These are phyloP conservation scores for Typhlichthys subterraneus DNA, from an alignment of 2,797 vertebrate species.

Conservation along the genomic window DNA sequence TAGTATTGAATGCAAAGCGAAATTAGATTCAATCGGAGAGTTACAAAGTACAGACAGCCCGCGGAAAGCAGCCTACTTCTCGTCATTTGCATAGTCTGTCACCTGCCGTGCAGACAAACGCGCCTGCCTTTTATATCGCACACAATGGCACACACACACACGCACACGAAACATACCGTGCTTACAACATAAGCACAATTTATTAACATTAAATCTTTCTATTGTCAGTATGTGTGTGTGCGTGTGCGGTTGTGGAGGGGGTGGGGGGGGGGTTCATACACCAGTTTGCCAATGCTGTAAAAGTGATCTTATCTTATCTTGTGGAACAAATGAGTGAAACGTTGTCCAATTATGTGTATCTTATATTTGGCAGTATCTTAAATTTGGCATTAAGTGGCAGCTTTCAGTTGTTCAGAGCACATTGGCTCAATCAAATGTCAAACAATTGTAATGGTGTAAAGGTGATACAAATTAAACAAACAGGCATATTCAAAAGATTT, in stretches of 20 bases:
- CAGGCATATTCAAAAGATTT: constrained; percentile 53
- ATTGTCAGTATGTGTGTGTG: too few species aligned
- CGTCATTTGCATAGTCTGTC: background rate
- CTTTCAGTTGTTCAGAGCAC: too few species aligned
- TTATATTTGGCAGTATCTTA: too few species aligned
- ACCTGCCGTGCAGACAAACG: background rate
- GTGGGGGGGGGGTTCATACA: too few species aligned
- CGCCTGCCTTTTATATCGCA: background rate
- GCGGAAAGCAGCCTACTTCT: constrained; percentile 32
- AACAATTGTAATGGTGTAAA: background rate
- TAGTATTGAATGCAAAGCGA: constrained; percentile 51
- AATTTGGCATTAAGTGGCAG: background rate
- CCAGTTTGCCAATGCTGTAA: background rate
- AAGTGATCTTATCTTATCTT: background rate
- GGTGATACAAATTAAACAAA: constrained; percentile 8
- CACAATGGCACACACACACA: too few species aligned
- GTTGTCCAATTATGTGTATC: too few species aligned
- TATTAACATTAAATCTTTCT: too few species aligned
- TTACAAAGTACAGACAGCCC: constrained; percentile 31
- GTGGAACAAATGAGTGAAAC: background rate
- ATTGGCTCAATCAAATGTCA: background rate
- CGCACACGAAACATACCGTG: too few species aligned
- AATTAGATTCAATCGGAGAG: constrained; percentile 25
- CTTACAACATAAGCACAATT: too few species aligned
- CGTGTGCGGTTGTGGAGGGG: too few species aligned